Evolutionary conservation across 1,140 invertebrate genomes (phyloP).

Genomic region (Drosophila rufa): DNA sequence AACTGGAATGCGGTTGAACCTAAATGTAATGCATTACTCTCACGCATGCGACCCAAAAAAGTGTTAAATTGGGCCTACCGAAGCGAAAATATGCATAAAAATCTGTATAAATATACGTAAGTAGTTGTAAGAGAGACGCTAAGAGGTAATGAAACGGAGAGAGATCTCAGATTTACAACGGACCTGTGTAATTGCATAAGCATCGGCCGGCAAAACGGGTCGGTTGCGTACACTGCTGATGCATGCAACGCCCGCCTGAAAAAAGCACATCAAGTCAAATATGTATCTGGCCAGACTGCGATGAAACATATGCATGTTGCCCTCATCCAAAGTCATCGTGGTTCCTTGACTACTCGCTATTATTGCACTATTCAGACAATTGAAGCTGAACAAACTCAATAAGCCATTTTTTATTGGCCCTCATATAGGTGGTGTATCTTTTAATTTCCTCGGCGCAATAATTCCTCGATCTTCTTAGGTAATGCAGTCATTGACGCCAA

Average conservation of each 20-base stretch:
- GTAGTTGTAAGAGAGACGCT: slow-evolving; percentile 9
- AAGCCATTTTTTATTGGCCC: slow-evolving; percentile 1
- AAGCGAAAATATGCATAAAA: slow-evolving; percentile 11
- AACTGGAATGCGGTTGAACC: slow-evolving; percentile 71
- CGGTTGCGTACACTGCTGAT: slow-evolving; percentile 63
- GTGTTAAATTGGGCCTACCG: slow-evolving; percentile 71
- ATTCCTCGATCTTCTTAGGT: slow-evolving; percentile 63
- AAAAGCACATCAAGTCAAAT: slow-evolving; percentile 68
- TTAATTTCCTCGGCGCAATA: slow-evolving; percentile 25
- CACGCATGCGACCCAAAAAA: slow-evolving; percentile 59
- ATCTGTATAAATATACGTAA: neutral
- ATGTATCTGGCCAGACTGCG: slow-evolving; percentile 48
- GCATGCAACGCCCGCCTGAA: slow-evolving; percentile 55
- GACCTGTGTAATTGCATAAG: slow-evolving; percentile 74
- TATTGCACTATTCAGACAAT: neutral
- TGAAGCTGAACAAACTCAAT: neutral
- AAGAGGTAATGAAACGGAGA: slow-evolving; percentile 7
- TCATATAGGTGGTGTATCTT: slow-evolving; percentile 30
- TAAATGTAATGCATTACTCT: slow-evolving; percentile 61
- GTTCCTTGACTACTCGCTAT: neutral
- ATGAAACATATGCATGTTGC: slow-evolving; percentile 31
- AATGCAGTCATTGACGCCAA: slow-evolving; percentile 71
- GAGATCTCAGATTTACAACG: slow-evolving; percentile 43
- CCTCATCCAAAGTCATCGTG: slow-evolving; percentile 48
- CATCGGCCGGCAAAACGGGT: slow-evolving; percentile 75